Evolutionary conservation across 2,797 vertebrate species (phyloP), one percentile per base, ranked within the genome.

Genomic region (Clarias fuscus): DNA sequence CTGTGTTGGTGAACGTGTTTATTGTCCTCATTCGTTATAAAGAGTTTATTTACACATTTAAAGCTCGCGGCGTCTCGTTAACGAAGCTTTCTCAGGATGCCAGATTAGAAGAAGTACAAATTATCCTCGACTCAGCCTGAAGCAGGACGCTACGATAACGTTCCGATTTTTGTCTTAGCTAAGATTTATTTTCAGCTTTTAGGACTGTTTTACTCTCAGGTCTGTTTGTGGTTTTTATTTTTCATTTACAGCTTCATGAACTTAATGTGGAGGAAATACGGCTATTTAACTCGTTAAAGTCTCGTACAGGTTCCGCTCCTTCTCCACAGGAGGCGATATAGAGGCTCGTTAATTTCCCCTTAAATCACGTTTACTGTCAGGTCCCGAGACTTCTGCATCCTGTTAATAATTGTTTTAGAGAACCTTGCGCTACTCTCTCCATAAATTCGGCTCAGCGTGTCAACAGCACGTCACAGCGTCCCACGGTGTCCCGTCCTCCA

Each of bases 201-300:
- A 24, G 67, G 53, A 33, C 40, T 27, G 18, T 2, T 84, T 64
- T n/a, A 37, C 65, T 3, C 22, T 67, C 64, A 75, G 81, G 43
- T 72, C 1, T 59, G 56, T 15, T 27, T 30, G 62, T 56, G 62
- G 80, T 88, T 90, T 90, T 91, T 48, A 2, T 62, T 30, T 30
- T 30, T 37, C 17, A 61, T 70, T 92, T 84, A 89, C 70, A 64
- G 81, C 90, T 48, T 89, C 85, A 79, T 93, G 89, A 94, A 93
- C 87, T 85, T 48, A 91, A 91, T 85, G 82, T 84, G 78, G 85
- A 88, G 77, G 90, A 91, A 61, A 85, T 56, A 79, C 90, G 30
- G 70, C 85, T 88, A 70, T 79, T 68, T 71, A 92, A 89, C 67
- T 79, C 88, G 59, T 79, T 68, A 79, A 92, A 89, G 65, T 79